Conservation (phyloP, 1,140 invertebrate species). For the Chrysopa pallens region DNA sequence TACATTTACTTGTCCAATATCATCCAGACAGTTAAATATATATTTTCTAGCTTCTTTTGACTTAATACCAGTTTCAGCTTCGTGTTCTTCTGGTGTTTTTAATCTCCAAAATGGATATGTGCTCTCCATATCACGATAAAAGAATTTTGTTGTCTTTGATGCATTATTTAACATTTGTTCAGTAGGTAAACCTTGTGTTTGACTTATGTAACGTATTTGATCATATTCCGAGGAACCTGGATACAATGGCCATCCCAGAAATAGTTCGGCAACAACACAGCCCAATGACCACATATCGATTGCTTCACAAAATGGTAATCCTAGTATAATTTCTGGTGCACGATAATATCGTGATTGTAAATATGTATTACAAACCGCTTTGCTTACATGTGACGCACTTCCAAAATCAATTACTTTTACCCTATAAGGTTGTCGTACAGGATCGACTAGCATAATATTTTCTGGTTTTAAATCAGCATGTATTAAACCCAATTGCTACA, state of each 20-base stretch:
- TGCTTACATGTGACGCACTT: constrained; percentile 95
- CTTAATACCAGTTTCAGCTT: constrained; percentile 93
- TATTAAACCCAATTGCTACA: constrained; percentile 90
- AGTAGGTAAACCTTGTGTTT: constrained; percentile 81
- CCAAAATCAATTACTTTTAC: constrained; percentile 99
- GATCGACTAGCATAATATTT: constrained; percentile 99
- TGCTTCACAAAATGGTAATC: constrained; percentile 95
- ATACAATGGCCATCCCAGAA: constrained; percentile 98
- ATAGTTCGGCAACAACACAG: constrained; percentile 97
- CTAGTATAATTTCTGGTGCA: constrained; percentile 97
- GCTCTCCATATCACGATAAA: constrained; percentile 90
- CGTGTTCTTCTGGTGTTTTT: constrained; percentile 96
- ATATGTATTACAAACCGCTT: constrained; percentile 98
- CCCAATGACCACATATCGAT: constrained; percentile 99
- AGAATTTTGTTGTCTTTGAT: constrained; percentile 97
- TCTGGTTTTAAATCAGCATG: constrained; percentile 99
- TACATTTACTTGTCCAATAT: constrained; percentile 96
- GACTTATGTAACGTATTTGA: constrained; percentile 85
- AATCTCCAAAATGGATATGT: constrained; percentile 96
- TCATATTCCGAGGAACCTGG: constrained; percentile 99
- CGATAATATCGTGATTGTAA: constrained; percentile 97
- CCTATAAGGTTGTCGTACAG: constrained; percentile 87
- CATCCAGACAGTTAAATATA: constrained; percentile 98
- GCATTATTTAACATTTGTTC: constrained; percentile 98
- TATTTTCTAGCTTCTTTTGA: constrained; percentile 99